Base-by-base conservation (phyloP, 2,888 invertebrate species). In the Hyles lineata region DNA sequence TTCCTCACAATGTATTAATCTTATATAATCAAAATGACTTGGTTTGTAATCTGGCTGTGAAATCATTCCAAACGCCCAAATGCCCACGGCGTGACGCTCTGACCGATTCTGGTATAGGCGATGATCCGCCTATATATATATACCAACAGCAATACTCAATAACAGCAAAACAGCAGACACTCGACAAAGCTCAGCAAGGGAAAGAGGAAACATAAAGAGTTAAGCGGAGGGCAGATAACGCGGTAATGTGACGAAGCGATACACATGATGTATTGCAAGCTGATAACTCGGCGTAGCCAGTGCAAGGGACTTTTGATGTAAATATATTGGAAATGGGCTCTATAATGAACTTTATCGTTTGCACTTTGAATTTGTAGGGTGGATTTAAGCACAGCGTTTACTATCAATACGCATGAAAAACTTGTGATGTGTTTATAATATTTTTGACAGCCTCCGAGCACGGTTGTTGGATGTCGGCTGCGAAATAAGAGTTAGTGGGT, bases 191-290 rank as follows among this genome's bases (percentile, higher is more conserved):
- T n/a, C n/a, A 7, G n/a, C 19, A 17, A n/a, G n/a, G 35, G 71
- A 43, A 71, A 71, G 15, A 19, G 71, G 60, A 71, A 60, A 50
- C 71, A 71, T 71, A 59, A 71, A 60, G 60, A 60, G 60, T 35
- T 21, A 21, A 59, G 23, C 43, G 21, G 32, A 11, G 43, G 21
- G 29, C 71, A 35, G 71, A 71, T 71, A 71, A 60, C 60, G 23
- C 43, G 59, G 59, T 71, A 71, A 71, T 71, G 71, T 60, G 60
- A 71, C 71, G 60, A 71, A 35, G 23, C 60, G 71, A 58, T 58
- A 55, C 35, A 25, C 15, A 7, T 67, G 67, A 67, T 67, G 23
- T 67, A 67, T 50, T 67, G 67, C 43, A 25, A 6, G 23, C 58
- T n/a, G 70, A 70, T 70, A 70, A 55, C 55, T n/a, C 35, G 61